Percentiles rank a stretch among this genome's conserved stretches.
phyloP scores from a whole-genome alignment of 2,888 invertebrate genomes.

The Athrips mouffetella region DNA sequence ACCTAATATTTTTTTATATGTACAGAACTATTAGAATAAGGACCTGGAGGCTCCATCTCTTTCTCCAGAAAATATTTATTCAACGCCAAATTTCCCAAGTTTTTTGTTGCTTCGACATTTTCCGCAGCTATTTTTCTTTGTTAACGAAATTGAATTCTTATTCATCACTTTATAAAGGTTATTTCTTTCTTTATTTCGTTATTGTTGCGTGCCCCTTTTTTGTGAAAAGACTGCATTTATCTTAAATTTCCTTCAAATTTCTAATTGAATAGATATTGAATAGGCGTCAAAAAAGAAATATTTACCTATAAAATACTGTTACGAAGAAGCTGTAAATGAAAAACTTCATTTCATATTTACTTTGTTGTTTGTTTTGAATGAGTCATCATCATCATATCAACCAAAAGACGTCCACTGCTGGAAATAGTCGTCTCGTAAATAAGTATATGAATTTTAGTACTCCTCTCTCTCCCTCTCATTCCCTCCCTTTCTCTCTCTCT shows the following conservation, averaged over 20 bases:
- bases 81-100: slow-evolving; percentile 15
- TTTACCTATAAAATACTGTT: too few species aligned
- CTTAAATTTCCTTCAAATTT: slow-evolving; percentile 1
- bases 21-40: slow-evolving; percentile 1
- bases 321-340: too few species aligned
- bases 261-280: slow-evolving; percentile 12
- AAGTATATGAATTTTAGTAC: too few species aligned
- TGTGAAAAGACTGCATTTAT: slow-evolving; percentile 1
- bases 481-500: too few species aligned
- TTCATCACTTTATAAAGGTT: slow-evolving; percentile 26
- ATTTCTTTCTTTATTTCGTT: slow-evolving; percentile 22
- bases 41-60: neutral
- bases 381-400: too few species aligned
- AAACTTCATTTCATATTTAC: too few species aligned
- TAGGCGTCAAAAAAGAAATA: too few species aligned
- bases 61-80: slow-evolving; percentile 16
- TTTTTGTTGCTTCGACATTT: slow-evolving; percentile 17
- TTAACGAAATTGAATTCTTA: slow-evolving; percentile 27
- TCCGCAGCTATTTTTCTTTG: slow-evolving; percentile 24
- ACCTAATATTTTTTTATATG: too few species aligned
- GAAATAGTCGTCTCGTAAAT: too few species aligned
- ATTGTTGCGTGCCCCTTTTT: slow-evolving; percentile 18
- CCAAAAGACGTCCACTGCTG: too few species aligned
- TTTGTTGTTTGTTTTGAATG: too few species aligned
- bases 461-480: too few species aligned